Percentiles rank a stretch among this genome's conserved stretches.
Evolutionary conservation across 2,797 vertebrate genomes (phyloP).

Genomic region (Pogonophryne albipinna): DNA sequence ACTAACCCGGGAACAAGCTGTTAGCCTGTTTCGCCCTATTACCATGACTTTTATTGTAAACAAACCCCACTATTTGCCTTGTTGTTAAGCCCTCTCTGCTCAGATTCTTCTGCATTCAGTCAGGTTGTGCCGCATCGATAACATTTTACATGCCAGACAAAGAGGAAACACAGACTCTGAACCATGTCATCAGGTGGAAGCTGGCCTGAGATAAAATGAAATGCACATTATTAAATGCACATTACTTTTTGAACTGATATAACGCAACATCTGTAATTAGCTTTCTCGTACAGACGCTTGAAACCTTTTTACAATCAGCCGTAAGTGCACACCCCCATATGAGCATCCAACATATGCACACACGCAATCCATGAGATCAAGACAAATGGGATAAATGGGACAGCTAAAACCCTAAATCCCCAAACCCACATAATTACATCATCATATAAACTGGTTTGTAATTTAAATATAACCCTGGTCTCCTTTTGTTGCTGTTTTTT

Average conservation of each 20-base stretch:
- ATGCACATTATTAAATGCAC: conserved; percentile 61
- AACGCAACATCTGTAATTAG: conserved; percentile 54
- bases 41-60: not conserved
- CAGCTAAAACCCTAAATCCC: conserved; percentile 58
- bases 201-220: conserved; percentile 62
- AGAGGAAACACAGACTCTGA: conserved; percentile 53
- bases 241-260: conserved; percentile 49
- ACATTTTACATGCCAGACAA: conserved; percentile 39
- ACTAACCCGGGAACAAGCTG: not conserved
- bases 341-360: conserved; percentile 44
- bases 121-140: conserved; percentile 37
- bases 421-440: conserved; percentile 65
- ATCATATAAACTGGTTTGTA: conserved; percentile 70
- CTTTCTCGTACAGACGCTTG: conserved; percentile 26
- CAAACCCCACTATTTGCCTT: not conserved
- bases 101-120: conserved; percentile 32
- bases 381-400: conserved; percentile 68
- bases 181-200: conserved; percentile 55
- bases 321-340: conserved; percentile 29
- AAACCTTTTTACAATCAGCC: conserved; percentile 63
- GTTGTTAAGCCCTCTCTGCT: conserved; percentile 17
- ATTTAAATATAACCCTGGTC: conserved; percentile 63
- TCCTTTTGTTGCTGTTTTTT: conserved; percentile 51
- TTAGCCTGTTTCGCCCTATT: not conserved
- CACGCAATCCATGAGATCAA: conserved; percentile 56